Base-by-base conservation (phyloP, 37 sponge, comb jelly and placozoan genomes). In the Beroe forskalii region DNA sequence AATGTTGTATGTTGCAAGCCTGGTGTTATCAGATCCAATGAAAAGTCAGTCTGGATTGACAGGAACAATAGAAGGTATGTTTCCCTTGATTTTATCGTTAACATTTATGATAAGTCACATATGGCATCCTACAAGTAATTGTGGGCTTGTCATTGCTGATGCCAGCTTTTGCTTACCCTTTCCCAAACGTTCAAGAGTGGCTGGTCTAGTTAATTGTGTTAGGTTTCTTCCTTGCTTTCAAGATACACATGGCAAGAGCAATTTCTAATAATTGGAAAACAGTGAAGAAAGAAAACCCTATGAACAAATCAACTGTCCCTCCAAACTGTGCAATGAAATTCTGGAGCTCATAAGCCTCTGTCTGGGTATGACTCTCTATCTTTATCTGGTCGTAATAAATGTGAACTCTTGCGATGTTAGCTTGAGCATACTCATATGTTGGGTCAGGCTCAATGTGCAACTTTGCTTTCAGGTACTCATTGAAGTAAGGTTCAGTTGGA, bases 1-100 rank as follows among this genome's bases (percentile, higher is more conserved):
- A 2, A 35, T 41, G 30, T 43, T 38, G 35, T 23, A 12, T 80
- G 86, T 42, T 42, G 48, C 8, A 80, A 80, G 35, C 86, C 86
- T 38, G 86, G 86, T 14, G 86, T 80, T 23, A 80, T 80, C 24
- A 80, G 40, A 44, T 80, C 86, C 9, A 80, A 22, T 38, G 86
- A 44, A 8, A 80, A 80, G 35, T 80, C 86, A 28, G 86, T 80
- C 3, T 80, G 86, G 86, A 80, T 80, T 38, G 86, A 80, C 86
- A 80, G 86, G 55, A 80, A 80, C 86, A 80, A 44, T 43, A 35
- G 86, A 12, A 80, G 86, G 86, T 72, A 35, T 30, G 75, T 72
- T 55, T 55, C 60, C n/a, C n/a, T n/a, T n/a, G n/a, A n/a, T n/a
- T n/a, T n/a, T n/a, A n/a, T n/a, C n/a, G n/a, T n/a, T n/a, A n/a